Base-by-base conservation (phyloP, 1,140 invertebrate genomes). In the Trichonephila inaurata region DNA sequence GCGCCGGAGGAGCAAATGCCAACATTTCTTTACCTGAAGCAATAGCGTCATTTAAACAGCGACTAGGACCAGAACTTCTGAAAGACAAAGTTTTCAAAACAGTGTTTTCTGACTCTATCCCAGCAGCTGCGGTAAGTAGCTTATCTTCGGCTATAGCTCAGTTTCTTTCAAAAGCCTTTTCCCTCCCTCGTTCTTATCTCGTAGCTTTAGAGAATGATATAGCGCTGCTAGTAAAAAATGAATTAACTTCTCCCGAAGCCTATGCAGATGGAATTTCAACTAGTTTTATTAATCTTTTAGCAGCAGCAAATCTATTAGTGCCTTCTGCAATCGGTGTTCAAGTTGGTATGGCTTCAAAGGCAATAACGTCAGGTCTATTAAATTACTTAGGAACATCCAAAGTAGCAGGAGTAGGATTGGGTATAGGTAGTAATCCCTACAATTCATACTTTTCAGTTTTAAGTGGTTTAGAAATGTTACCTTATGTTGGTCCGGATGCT, bases 401-500 rank as follows among this genome's bases (percentile, higher is more conserved):
- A 82, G 85, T 93, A 72, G 44, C 92, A 58, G 92, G 92, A 51
- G 86, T 89, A 24, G 92, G 92, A 14, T 28, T 93, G 28, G 58
- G 85, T 44, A n/a, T 93, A 5, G 62, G 51, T n/a, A 81, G 21
- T 66, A 93, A 93, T 89, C 86, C 92, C 1, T 93, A 93, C 19
- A 93, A 93, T 19, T 93, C 92, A 10, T 93, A 93, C 51, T 93
- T 88, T 21, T 88, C 92, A 1, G 33, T 89, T 28, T 62, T 93
- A 51, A 93, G 72, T 85, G 92, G 92, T 5, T 89, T 93, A 62
- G 92, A 89, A 82, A 89, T 88, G 66, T 28, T 93, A 64, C 92
- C 92, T 2, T 93, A 93, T 24, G 92, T 93, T 6, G 92, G 92
- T 16, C 85, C 92, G 21, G 92, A 93, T 81, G 85, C 92, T 21